A percentile compares a stretch with the other conserved stretches of the same genome.
Evolutionary conservation across 64 coral and sea anemone genomes (phyloP).

Genomic region (Pocillopora verrucosa): DNA sequence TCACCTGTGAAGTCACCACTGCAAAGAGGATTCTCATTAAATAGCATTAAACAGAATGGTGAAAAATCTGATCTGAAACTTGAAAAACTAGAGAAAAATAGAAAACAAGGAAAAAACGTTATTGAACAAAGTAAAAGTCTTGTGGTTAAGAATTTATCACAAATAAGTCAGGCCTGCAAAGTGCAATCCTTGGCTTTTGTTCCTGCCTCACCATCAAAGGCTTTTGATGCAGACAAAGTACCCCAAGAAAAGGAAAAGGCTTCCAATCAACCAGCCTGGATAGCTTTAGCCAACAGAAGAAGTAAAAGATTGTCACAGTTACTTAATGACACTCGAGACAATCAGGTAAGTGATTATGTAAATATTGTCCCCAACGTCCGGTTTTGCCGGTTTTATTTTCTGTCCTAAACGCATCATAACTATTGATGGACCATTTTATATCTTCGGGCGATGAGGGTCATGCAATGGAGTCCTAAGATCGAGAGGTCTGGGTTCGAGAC

Average conservation of each 20-base stretch:
- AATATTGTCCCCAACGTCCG: neutral
- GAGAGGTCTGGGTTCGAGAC: too few relatives aligned
- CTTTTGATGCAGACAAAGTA: neutral
- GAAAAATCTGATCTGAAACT: neutral
- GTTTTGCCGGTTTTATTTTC: too few relatives aligned
- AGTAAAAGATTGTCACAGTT: slow-evolving; percentile 66
- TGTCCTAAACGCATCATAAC: too few relatives aligned
- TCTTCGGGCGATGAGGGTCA: too few relatives aligned
- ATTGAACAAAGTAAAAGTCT: neutral
- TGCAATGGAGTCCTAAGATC: too few relatives aligned
- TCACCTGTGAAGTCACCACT: neutral
- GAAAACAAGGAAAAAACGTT: neutral
- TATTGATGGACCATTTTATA: too few relatives aligned
- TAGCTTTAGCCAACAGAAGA: slow-evolving; percentile 65
- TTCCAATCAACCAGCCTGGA: slow-evolving; percentile 52
- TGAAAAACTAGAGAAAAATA: neutral
- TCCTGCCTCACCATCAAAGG: neutral
- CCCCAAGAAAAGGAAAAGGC: neutral
- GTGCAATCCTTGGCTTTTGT: neutral
- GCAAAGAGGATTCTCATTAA: neutral
- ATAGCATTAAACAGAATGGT: neutral
- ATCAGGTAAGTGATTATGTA: slow-evolving; percentile 34
- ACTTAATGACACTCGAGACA: slow-evolving; percentile 11
- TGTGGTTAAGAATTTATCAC: neutral
- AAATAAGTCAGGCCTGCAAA: neutral